Evolutionary conservation across 2,113 vertebrate species (phyloP), one percentile per base, ranked within the genome.

Genomic region (Hypomesus transpacificus): DNA sequence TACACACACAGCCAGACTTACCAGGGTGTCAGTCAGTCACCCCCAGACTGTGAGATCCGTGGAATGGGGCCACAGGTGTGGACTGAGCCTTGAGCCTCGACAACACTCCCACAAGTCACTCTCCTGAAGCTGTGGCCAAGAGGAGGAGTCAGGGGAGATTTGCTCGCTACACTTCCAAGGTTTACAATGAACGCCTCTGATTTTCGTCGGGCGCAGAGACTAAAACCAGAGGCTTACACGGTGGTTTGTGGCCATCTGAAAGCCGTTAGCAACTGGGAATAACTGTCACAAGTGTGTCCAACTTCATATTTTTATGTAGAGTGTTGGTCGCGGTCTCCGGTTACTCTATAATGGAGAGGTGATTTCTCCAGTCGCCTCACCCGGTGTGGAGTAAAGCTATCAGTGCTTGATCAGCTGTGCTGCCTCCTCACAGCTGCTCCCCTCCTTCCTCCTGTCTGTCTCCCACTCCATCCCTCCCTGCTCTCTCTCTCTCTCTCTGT

Each of bases 351-450:
- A 70, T 73, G 66, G 67, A 60, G 65, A 66, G 22, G 21, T 62
- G 34, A 68, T 75, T 67, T 84, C 80, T 82, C 82, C 81, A 68
- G 75, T 73, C 67, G 63, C 68, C 79, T 39, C 24, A 1, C 60
- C 64, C 68, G 61, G 57, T 50, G 68, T 57, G 77, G 58, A 70
- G 85, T 73, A 58, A 56, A 76, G 68, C 75, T 62, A 68, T 85
- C 81, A 62, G 51, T 84, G 89, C 85, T 84, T 88, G 75, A 86
- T 91, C 90, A 91, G 89, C 91, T 91, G 91, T 86, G 87, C 83
- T 39, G 76, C 57, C 68, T 62, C 2, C 66, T 91, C 87, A 81
- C 85, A 86, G 83, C 88, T 90, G 85, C 82, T 82, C 73, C 78
- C 73, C 20, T 39, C 50, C 59, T 64, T 11, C 24, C 51, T 50